Evolutionary conservation across 2,888 invertebrate species (phyloP).

Genomic region (Apamea anceps): DNA sequence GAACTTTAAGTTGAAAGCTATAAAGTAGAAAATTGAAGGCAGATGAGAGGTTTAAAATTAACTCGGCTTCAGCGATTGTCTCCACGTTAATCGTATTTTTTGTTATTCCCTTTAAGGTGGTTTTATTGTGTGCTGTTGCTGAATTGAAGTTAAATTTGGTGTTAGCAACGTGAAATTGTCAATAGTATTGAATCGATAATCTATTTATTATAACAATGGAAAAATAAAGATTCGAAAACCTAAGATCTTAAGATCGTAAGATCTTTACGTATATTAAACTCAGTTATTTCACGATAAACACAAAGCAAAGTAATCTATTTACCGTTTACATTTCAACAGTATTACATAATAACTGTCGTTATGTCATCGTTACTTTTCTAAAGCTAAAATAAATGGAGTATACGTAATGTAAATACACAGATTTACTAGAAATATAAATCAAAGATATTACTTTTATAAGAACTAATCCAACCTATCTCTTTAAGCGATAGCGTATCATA

Average conservation of each 20-base stretch:
- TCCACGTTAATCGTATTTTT: constrained; percentile 82
- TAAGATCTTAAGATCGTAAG: too few species aligned
- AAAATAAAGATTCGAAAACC: too few species aligned
- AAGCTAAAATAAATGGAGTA: too few species aligned
- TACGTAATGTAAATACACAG: background rate
- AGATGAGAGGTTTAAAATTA: constrained; percentile 74
- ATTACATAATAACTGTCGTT: too few species aligned
- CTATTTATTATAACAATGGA: too few species aligned
- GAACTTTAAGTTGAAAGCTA: constrained; percentile 33
- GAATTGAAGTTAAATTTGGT: constrained; percentile 36
- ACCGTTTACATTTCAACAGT: too few species aligned
- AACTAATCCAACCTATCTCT: background rate
- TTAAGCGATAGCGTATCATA: background rate
- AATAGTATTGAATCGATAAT: too few species aligned
- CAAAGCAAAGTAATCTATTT: too few species aligned
- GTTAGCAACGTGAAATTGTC: constrained; percentile 11
- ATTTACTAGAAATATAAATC: background rate
- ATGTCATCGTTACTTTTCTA: too few species aligned
- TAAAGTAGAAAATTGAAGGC: constrained; percentile 61
- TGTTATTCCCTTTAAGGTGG: constrained; percentile 73
- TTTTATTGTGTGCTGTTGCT: constrained; percentile 59
- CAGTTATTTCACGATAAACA: too few species aligned
- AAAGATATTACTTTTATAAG: background rate
- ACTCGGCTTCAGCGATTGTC: constrained; percentile 78
- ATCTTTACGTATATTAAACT: too few species aligned